A percentile compares a stretch with the other conserved stretches of the same genome.
Conservation (phyloP, 2,797 vertebrate species). For the Mus caroli region DNA sequence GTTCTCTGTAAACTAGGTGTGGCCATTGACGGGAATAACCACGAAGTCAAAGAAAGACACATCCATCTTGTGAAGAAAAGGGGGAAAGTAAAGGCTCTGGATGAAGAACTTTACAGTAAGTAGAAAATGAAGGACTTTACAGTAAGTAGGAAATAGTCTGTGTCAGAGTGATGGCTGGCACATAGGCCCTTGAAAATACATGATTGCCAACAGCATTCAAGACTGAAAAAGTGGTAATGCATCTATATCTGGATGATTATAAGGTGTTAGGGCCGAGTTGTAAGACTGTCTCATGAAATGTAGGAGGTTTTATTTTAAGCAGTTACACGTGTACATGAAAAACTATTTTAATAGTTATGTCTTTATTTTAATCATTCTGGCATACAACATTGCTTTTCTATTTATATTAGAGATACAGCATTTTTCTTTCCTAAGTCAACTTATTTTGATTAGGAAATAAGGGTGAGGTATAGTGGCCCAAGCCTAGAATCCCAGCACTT, state of each 20-base stretch:
- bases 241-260: not conserved
- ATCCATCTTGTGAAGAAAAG: slow-evolving; percentile 96
- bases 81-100: slow-evolving; percentile 96
- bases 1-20: slow-evolving; percentile 89
- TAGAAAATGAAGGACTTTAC: slow-evolving; percentile 88
- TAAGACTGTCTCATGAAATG: not conserved
- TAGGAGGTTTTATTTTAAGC: not conserved
- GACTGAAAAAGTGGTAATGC: not conserved
- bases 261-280: not conserved
- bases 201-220: not conserved
- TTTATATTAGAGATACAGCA: not conserved
- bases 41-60: slow-evolving; percentile 88
- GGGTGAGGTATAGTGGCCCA: too few species aligned
- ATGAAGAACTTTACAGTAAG: slow-evolving; percentile 96
- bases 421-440: slow-evolving; percentile 30
- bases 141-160: not conserved
- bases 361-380: slow-evolving; percentile 49
- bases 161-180: fast-evolving
- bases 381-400: slow-evolving; percentile 7
- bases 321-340: not conserved
- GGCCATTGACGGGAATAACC: slow-evolving; percentile 94
- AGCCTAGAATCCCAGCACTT: not conserved
- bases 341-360: not conserved
- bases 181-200: not conserved
- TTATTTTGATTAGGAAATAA: slow-evolving; percentile 2